Base-by-base conservation (phyloP, 2,797 vertebrate species). In the Huso huso region DNA sequence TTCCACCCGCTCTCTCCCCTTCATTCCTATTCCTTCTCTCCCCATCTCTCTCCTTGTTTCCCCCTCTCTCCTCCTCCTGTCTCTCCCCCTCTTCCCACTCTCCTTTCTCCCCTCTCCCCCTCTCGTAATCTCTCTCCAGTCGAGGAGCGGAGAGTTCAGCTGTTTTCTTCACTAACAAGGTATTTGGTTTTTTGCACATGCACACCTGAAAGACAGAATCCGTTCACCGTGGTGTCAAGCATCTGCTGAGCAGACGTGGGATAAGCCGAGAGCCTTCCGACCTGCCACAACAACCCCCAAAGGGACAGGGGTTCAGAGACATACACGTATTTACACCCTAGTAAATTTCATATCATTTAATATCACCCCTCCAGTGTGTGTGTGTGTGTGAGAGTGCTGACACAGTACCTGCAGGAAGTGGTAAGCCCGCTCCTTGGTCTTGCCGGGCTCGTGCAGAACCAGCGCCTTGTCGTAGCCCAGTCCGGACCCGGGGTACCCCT, bases 341-440 rank as follows among this genome's bases (percentile, higher is more conserved):
- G 23, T 37, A 37, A 37, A 37, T 37, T 37, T 37, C 23, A 37
- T 4, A 37, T 37, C 2, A 37, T 37, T 37, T 37, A 37, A 37
- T 37, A 37, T 37, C 4, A 1, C 23, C 23, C 23, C 23, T 37
- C 23, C 23, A 13, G 11, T 68, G 64, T 66, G 64, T 63, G 69
- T 66, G 15, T 18, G 15, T 18, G 15, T 18, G 6, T 62, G 70
- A 72, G 66, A 62, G 69, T 74, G 70, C 73, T 74, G 18, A 70
- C 64, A 69, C 68, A 68, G 87, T 83, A 95, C 97, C 95, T 99
- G 95, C 80, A 99, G 88, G 81, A 96, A 98, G 83, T 98, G 95
- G 64, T 96, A 95, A 51, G 89, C 92, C 79, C 93, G 88, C 81
- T 97, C 94, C 74, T 93, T 92, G 84, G 95, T 83, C 83, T 93